Evolutionary conservation across 2,797 vertebrate genomes (phyloP).

Genomic region (Enteromius mattozi): DNA sequence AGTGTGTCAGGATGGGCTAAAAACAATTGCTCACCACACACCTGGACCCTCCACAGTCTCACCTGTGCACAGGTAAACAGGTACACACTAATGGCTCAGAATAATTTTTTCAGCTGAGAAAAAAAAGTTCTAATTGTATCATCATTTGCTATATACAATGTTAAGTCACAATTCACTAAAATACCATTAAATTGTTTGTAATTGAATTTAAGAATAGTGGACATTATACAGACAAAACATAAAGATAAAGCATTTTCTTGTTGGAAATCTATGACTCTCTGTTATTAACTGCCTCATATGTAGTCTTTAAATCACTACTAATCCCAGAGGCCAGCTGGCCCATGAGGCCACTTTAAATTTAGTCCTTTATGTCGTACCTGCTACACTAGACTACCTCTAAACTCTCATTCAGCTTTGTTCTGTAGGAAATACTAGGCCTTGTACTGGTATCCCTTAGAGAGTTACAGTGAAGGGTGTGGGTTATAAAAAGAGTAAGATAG

Average conservation of each 20-base stretch:
- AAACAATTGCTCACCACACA: conserved; percentile 33
- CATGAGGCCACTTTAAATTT: neutral
- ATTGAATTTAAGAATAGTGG: neutral
- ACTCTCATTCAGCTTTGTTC: neutral
- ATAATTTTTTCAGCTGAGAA: neutral
- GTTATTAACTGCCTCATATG: neutral
- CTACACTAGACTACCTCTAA: neutral
- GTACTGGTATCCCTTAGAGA: neutral
- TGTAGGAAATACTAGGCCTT: neutral
- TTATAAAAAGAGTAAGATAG: neutral
- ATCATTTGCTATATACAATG: neutral
- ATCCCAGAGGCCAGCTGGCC: neutral
- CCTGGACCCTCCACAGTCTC: conserved; percentile 42
- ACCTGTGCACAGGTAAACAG: conserved; percentile 49
- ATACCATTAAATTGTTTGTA: neutral
- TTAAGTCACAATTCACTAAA: neutral
- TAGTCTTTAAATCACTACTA: conserved; percentile 8
- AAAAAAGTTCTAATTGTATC: neutral
- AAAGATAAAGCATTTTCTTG: neutral
- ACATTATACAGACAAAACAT: neutral
- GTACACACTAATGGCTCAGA: neutral
- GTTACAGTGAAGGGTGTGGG: neutral
- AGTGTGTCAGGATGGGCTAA: conserved; percentile 59
- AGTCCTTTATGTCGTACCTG: neutral
- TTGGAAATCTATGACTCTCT: neutral